Evolutionary conservation across 2,113 vertebrate species (phyloP).

Genomic region (Periophthalmodon schlosseri): DNA sequence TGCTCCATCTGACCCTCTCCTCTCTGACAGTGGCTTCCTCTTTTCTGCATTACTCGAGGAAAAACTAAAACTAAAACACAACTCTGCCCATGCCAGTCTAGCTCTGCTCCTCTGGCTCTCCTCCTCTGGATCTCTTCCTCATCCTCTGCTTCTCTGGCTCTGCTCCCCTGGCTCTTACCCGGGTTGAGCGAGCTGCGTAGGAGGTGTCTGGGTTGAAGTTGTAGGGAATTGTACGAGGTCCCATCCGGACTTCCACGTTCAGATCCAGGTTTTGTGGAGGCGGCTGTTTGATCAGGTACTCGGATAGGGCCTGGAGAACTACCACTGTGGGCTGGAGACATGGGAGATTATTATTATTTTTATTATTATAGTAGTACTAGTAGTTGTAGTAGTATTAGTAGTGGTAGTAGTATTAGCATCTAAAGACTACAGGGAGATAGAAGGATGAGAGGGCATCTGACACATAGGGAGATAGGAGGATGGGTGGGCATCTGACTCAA

Average conservation of each 20-base stretch:
- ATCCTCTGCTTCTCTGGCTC: neutral
- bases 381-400: too few species aligned
- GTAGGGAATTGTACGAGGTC: conserved; percentile 61
- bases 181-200: conserved; percentile 64
- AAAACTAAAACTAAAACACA: too few species aligned
- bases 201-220: conserved; percentile 57
- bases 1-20: neutral
- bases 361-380: too few species aligned
- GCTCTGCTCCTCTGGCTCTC: neutral
- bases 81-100: too few species aligned
- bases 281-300: conserved; percentile 64
- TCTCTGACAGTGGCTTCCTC: neutral
- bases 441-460: neutral
- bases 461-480: too few species aligned
- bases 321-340: conserved; percentile 75
- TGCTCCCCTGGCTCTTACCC: conserved; percentile 44
- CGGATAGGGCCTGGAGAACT: conserved; percentile 77
- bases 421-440: too few species aligned
- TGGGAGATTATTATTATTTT: neutral
- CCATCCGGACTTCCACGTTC: conserved; percentile 63
- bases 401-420: too few species aligned
- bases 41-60: too few species aligned
- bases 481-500: neutral
- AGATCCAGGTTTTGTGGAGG: conserved; percentile 47
- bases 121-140: neutral